Conservation (phyloP, 2,888 invertebrate genomes). For the Auanema freiburgensis region DNA sequence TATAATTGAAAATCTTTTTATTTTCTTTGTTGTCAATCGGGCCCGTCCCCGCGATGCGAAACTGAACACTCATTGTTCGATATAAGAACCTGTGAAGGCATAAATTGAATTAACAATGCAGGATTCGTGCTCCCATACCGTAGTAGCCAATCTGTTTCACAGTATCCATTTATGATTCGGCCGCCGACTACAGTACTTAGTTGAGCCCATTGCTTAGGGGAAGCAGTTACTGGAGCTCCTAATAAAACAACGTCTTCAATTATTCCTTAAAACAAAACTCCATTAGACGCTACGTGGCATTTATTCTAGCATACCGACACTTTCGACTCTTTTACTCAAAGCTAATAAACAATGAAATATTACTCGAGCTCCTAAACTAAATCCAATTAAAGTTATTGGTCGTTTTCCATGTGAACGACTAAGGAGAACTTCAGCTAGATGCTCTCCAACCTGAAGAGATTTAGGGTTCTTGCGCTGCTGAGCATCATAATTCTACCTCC, state of each 20-base stretch:
- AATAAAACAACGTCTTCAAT: constrained; percentile 74
- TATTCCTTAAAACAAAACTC: constrained; percentile 68
- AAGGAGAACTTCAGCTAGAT: constrained; percentile 73
- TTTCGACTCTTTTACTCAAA: constrained; percentile 65
- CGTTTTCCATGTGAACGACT: constrained; percentile 72
- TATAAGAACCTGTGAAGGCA: constrained; percentile 69
- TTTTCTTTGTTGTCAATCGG: constrained; percentile 68
- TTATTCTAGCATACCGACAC: constrained; percentile 29
- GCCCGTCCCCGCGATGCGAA: constrained; percentile 72
- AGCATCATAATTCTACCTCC: constrained; percentile 64
- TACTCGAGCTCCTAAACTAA: constrained; percentile 74
- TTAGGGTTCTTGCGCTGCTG: not conserved
- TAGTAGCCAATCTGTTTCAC: constrained; percentile 73
- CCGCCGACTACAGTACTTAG: constrained; percentile 71
- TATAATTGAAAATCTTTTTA: constrained; percentile 71
- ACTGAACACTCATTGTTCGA: constrained; percentile 72
- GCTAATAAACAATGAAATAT: constrained; percentile 74
- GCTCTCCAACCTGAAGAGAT: constrained; percentile 68
- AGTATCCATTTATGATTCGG: constrained; percentile 74
- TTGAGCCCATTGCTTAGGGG: constrained; percentile 69
- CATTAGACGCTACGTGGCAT: not conserved
- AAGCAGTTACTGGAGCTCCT: constrained; percentile 73
- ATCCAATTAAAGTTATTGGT: constrained; percentile 73
- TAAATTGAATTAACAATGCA: not conserved
- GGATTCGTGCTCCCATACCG: no score